Evolutionary conservation across 2,888 invertebrate species (phyloP), one percentile per base, ranked within the genome.

Genomic region (Aplocera efformata): DNA sequence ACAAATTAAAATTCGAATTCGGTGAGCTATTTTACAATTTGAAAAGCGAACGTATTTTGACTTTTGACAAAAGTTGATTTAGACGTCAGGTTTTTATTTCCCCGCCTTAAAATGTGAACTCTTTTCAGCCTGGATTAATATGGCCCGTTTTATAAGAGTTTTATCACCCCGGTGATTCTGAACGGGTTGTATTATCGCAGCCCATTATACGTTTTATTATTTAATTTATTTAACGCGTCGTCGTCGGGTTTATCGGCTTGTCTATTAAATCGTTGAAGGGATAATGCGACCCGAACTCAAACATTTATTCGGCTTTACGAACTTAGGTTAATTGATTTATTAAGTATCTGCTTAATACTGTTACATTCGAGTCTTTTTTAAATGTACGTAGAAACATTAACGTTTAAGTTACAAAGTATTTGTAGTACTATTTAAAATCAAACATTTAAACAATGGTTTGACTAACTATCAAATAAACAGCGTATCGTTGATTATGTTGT

Each of bases 31-130:
- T 83, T 77, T 59, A 79, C 77, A 76, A 57, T 74, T 81, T 74
- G 67, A 79, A 81, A 82, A 72, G 74, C 69, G 74, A 77, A 77
- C 75, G 67, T 65, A 64, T 68, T 71, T 79, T 82, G 80, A 81
- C 80, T 64, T 79, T 86, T 84, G 82, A 86, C 83, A 85, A 86
- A 88, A 88, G 88, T 84, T 88, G 88, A 86, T 88, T 88, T 86
- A 81, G 81, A 83, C 79, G 82, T 88, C 81, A 84, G 58, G 74
- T 82, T 79, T 81, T 82, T 80, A 81, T 66, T 72, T 73, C 70
- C 69, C 53, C 71, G 70, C 65, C 59, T 66, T 62, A 60, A 65
- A 65, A 60, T 64, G 67, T 59, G 57, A 67, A 67, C 70, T 73
- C 84, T 79, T 83, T 85, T 82, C 81, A 83, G 79, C 65, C 70